Conservation (phyloP, 2,888 invertebrate species). For the Prionchulus punctatus region DNA sequence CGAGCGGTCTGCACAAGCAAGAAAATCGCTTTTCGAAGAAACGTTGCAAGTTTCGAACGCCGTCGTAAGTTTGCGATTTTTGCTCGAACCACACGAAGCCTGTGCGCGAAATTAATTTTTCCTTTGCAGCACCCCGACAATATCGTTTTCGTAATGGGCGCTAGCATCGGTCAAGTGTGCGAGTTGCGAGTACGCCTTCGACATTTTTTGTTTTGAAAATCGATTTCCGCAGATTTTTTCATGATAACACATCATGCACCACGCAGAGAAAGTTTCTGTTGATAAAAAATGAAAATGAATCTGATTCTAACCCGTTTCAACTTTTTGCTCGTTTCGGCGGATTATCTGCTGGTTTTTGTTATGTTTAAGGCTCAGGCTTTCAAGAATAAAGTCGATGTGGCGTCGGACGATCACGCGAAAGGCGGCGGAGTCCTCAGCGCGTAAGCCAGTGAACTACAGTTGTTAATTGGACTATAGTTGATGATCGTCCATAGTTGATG, state of each 20-base stretch:
- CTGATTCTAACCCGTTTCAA: no score
- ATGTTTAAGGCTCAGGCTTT: constrained; percentile 50
- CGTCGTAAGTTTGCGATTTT: constrained; percentile 45
- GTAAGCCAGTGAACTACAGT: constrained; percentile 45
- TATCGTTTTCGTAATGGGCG: constrained; percentile 99
- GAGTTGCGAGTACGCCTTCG: constrained; percentile 55
- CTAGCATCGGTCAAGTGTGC: constrained; percentile 96
- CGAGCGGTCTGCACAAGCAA: constrained; percentile 96
- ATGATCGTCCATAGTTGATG: constrained; percentile 2
- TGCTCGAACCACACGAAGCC: neutral
- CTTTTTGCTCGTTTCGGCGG: no score
- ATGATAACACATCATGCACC: neutral
- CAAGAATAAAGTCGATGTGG: constrained; percentile 96
- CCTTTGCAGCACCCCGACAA: constrained; percentile 63
- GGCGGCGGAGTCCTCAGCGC: constrained; percentile 98
- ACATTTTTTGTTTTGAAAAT: constrained; percentile 32
- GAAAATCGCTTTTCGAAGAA: constrained; percentile 96
- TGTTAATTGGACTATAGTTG: neutral
- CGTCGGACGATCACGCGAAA: constrained; percentile 97
- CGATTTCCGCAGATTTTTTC: constrained; percentile 3
- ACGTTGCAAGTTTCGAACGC: constrained; percentile 99
- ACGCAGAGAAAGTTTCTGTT: no score
- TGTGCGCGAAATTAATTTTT: neutral
- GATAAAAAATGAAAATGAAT: no score
- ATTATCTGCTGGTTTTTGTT: constrained; percentile 6